These are phyloP conservation scores for Prorops nasuta DNA, from an alignment of 1,140 invertebrate genomes.

Conservation along the genomic window DNA sequence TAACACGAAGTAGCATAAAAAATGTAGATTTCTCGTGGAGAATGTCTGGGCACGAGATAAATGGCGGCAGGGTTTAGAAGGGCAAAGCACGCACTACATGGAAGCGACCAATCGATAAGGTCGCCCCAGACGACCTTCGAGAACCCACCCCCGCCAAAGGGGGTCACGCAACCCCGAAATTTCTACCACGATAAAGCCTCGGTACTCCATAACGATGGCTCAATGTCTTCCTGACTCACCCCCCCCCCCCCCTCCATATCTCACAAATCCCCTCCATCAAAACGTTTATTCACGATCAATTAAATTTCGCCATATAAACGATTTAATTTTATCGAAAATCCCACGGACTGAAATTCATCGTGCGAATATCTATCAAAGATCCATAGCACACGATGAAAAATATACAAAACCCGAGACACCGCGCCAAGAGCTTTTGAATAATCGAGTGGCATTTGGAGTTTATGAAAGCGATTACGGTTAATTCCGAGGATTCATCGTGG, in stretches of 20 bases:
- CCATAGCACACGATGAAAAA: too few relatives aligned
- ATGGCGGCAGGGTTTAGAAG: not conserved
- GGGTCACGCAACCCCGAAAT: conserved; percentile 32
- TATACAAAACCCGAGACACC: too few relatives aligned
- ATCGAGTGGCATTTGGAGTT: too few relatives aligned
- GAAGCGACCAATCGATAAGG: conserved; percentile 42
- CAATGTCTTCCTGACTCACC: conserved; percentile 3
- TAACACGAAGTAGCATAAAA: not conserved
- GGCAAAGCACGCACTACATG: conserved; percentile 9
- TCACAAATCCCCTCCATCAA: too few relatives aligned
- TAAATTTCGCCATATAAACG: too few relatives aligned
- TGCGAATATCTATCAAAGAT: too few relatives aligned
- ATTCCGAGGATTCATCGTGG: too few relatives aligned
- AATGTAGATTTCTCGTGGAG: not conserved
- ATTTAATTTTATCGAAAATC: too few relatives aligned
- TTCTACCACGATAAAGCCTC: conserved; percentile 25
- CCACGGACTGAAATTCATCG: too few relatives aligned
- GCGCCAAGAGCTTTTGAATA: too few relatives aligned
- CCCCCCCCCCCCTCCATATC: not conserved
- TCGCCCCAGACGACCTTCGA: conserved; percentile 51
- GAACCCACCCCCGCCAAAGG: conserved; percentile 16
- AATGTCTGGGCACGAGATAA: not conserved
- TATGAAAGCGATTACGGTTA: too few relatives aligned
- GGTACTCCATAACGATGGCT: conserved; percentile 1
- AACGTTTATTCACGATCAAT: too few relatives aligned